Base-by-base conservation (phyloP, 2,888 invertebrate genomes). In the Philopedon plagiatum region DNA sequence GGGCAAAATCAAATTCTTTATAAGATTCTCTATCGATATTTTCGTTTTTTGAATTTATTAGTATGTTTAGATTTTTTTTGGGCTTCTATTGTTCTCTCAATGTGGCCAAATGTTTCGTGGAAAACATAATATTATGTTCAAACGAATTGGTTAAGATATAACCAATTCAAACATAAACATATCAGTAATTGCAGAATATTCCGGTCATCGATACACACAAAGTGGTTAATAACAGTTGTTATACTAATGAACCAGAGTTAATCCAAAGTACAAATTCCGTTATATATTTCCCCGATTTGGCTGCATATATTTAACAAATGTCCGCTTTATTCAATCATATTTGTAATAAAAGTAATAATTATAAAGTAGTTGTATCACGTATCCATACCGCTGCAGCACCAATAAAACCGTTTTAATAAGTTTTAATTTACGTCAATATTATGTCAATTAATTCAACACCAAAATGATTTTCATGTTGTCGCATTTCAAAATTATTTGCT, bases 141-240 rank as follows among this genome's bases (percentile, higher is more conserved):
- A 51, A 29, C 29, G 51, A 7, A 8, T 51, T 29, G 37, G n/a
- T 57, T 57, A 13, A 15, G 37, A 39, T 37, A 57, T 15, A 19
- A 15, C 23, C 39, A 18, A 56, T 34, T 32, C 56, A 57, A 39
- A 54, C 51, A 32, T 32, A 64, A 64, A 44, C 61, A 61, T 46
- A 51, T 49, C 49, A 37, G 54, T 49, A 51, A 54, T 37, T 51
- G 26, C 15, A 23, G 39, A 19, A 51, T 54, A 39, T 23, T 15
- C 34, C 13, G 23, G 54, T 21, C 15, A 54, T 64, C 54, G 23
- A 64, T 54, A 46, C 19, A 63, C 51, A 46, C 46, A 34, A 63
- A 51, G 26, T 64, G 54, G 32, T 64, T 13, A 64, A 64, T 54
- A 64, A 64, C 64, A 64, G 54, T 64, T 51, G 64, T 64, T 49